Evolutionary conservation across 2,888 invertebrate species (phyloP).

Genomic region (Notocelia uddmanniana): DNA sequence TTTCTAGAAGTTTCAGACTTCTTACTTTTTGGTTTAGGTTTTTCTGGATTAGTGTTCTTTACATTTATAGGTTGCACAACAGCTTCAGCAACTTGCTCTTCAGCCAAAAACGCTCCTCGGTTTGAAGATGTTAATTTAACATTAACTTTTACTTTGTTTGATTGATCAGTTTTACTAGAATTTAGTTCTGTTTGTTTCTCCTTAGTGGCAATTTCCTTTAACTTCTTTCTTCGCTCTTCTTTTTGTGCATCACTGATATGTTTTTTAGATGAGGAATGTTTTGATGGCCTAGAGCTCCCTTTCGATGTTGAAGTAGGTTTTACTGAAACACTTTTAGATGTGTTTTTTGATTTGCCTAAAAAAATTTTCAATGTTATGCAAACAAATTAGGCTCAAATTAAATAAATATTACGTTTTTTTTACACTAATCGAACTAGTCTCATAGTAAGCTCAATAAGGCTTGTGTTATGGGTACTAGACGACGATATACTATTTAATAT

Average conservation of each 20-base stretch:
- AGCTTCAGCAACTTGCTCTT: slow-evolving; percentile 54
- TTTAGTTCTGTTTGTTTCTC: slow-evolving; percentile 57
- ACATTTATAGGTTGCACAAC: slow-evolving; percentile 61
- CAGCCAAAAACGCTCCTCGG: slow-evolving; percentile 84
- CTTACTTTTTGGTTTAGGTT: slow-evolving; percentile 40
- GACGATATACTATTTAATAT: too few relatives aligned
- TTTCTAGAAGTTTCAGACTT: slow-evolving; percentile 17
- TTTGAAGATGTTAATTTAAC: slow-evolving; percentile 83
- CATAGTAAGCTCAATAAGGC: too few relatives aligned
- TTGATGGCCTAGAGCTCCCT: slow-evolving; percentile 57
- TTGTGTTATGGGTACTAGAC: too few relatives aligned
- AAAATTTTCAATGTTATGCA: not conserved
- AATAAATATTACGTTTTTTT: too few relatives aligned
- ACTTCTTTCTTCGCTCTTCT: slow-evolving; percentile 79
- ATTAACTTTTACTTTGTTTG: slow-evolving; percentile 59
- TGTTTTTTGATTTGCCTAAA: slow-evolving; percentile 23
- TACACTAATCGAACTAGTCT: too few relatives aligned
- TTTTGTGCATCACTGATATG: slow-evolving; percentile 67
- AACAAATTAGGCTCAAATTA: not conserved
- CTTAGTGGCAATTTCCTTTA: slow-evolving; percentile 81
- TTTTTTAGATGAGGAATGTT: slow-evolving; percentile 58
- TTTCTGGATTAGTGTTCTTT: slow-evolving; percentile 55
- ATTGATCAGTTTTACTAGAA: slow-evolving; percentile 52
- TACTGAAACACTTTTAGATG: slow-evolving; percentile 56
- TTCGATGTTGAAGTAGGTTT: slow-evolving; percentile 52